Percentiles rank a stretch among this genome's conserved stretches.
Conservation (phyloP, 2,113 vertebrate genomes). For the Opisthocomus hoazin region DNA sequence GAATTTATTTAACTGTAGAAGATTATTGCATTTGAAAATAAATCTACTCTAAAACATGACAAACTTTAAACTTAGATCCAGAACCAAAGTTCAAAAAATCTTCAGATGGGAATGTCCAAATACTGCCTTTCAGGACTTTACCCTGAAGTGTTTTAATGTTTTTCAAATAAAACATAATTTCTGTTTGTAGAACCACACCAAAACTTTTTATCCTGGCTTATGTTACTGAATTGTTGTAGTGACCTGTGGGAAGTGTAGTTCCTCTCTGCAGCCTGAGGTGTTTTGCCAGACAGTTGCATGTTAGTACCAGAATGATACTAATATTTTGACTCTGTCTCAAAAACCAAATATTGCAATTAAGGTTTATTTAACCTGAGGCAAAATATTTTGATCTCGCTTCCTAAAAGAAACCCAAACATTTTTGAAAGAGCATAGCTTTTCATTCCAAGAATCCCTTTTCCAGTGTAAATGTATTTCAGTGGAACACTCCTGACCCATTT, state of each 20-base stretch:
- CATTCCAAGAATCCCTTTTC: background rate
- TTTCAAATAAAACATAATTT: background rate
- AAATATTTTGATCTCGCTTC: constrained; percentile 1
- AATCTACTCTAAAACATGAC: background rate
- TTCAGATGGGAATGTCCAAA: background rate
- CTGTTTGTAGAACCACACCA: background rate
- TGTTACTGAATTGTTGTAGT: background rate
- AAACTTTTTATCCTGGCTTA: background rate
- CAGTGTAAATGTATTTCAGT: background rate
- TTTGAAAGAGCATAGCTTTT: background rate
- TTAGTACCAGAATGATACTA: background rate
- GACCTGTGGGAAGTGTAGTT: background rate
- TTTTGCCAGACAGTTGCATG: background rate
- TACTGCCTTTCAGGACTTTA: background rate
- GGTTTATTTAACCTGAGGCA: background rate
- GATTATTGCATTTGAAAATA: background rate
- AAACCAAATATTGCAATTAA: background rate
- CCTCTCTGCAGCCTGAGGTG: background rate
- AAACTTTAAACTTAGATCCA: background rate
- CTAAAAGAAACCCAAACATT: background rate
- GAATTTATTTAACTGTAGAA: background rate
- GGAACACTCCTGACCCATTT: background rate
- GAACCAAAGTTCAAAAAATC: background rate
- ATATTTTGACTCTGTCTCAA: background rate
- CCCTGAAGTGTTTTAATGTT: background rate